Evolutionary conservation across 2,888 invertebrate species (phyloP), one percentile per base, ranked within the genome.

Genomic region (Leptogaster cylindrica): DNA sequence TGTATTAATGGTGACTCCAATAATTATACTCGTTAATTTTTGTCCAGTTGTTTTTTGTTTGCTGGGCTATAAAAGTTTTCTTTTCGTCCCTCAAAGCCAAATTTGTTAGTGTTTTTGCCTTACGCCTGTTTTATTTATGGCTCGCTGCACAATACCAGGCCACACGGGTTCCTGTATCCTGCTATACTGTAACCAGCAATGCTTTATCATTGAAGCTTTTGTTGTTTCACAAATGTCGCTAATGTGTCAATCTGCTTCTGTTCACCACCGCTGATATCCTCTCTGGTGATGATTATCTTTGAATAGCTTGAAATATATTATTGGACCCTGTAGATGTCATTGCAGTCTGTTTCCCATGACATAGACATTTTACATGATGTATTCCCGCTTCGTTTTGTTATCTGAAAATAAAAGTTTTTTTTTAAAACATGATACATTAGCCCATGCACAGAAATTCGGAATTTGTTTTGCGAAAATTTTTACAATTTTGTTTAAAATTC

Each of bases 241-340:
- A 67, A 67, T 67, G 67, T 63, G 67, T 67, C 67, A 67, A 64
- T 58, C 51, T 67, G 63, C 61, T 33, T 33, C 52, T 66, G 58
- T 51, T 51, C 41, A 31, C 51, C 25, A 8, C 44, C 44, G 39
- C 52, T 51, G 63, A 41, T 67, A 48, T 23, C 16, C 48, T 23
- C 33, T 33, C 61, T 25, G 61, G 50, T 67, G 50, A 48, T 61
- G 61, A 52, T 64, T 64, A 51, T 51, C 64, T 67, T 27, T 67
- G 67, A 52, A 64, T 63, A 31, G 52, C 52, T 63, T 44, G 52
- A 51, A 67, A 67, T 67, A 63, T 67, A 67, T 67, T 63, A 50
- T 63, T 27, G 61, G 25, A 39, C 63, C 63, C 44, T 68, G 16
- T 41, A 48, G 64, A 36, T 31, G 64, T 39, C 52, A 55, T 51